Base-by-base conservation (phyloP, 2,113 vertebrate genomes). In the Channa maculata region DNA sequence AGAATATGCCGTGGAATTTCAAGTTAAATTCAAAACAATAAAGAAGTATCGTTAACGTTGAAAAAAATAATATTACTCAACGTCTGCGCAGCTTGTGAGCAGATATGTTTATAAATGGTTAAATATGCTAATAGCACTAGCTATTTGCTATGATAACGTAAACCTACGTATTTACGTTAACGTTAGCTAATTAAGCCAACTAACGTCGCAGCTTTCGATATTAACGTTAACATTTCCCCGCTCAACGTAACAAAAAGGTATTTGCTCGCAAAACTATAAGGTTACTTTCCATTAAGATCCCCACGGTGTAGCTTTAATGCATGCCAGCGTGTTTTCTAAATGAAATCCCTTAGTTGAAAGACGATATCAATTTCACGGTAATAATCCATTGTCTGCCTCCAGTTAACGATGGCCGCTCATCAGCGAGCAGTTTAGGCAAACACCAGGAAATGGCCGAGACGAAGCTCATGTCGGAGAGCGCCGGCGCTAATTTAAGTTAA, bases 371-470 rank as follows among this genome's bases (percentile, higher is more conserved):
- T 45, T 8, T 5, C 38, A 48, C 11, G 41, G 36, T 44, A n/a
- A 39, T 0, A 3, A 41, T 5, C 50, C 43, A 72, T 54, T 79
- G 67, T 80, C 52, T 43, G 36, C 10, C 39, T 60, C n/a, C 48
- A 10, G 53, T 69, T 54, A 58, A 49, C 52, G 39, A 77, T 55
- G 60, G 68, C 77, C 65, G 82, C 71, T 55, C 64, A 52, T 48
- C 55, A 14, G 71, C 60, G 4, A 61, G 69, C 65, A 53, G 45
- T 68, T 34, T 15, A 46, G 39, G n/a, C 44, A 49, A 79, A 82
- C 70, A 85, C 59, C 49, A 91, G 86, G 84, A 91, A 92, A 92
- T 91, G 91, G 88, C 87, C 85, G 87, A 89, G 77, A 36, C 44
- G n/a, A 51, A 49, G 52, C 58, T 78, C 33, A n/a, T 52, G 64